These are phyloP conservation scores for Drosophila nigritarsus DNA, from an alignment of 2,888 invertebrate species.

Conservation along the genomic window DNA sequence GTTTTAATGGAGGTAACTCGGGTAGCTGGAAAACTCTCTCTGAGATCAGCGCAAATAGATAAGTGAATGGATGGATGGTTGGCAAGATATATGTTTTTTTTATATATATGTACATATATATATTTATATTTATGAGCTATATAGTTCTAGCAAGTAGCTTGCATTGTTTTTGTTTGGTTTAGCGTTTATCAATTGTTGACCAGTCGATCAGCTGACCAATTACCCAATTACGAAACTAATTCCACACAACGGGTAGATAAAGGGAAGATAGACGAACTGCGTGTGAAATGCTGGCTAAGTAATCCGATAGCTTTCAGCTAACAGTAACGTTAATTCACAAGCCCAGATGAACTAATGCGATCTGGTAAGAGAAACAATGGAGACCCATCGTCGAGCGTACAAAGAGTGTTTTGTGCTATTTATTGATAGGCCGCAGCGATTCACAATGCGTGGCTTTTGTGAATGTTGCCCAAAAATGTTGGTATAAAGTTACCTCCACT, in stretches of 20 bases:
- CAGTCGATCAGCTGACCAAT: constrained; percentile 29
- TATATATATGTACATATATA: too few species aligned
- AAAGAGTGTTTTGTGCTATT: constrained; percentile 38
- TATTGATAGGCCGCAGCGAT: constrained; percentile 38
- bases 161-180: neutral
- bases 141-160: neutral
- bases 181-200: neutral
- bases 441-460: constrained; percentile 54
- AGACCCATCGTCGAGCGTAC: neutral
- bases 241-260: constrained; percentile 9
- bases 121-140: neutral
- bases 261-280: constrained; percentile 24
- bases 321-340: constrained; percentile 7
- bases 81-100: neutral
- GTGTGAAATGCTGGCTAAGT: constrained; percentile 65
- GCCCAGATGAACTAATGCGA: constrained; percentile 14
- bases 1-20: constrained; percentile 19
- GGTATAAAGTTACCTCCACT: constrained; percentile 60
- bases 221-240: constrained; percentile 35
- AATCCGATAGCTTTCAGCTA: constrained; percentile 54
- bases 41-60: neutral
- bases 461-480: constrained; percentile 19
- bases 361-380: constrained; percentile 4
- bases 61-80: neutral
- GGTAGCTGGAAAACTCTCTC: constrained; percentile 9